Evolutionary conservation across 1,140 invertebrate genomes (phyloP).

Genomic region (Drosophila pruinosa): DNA sequence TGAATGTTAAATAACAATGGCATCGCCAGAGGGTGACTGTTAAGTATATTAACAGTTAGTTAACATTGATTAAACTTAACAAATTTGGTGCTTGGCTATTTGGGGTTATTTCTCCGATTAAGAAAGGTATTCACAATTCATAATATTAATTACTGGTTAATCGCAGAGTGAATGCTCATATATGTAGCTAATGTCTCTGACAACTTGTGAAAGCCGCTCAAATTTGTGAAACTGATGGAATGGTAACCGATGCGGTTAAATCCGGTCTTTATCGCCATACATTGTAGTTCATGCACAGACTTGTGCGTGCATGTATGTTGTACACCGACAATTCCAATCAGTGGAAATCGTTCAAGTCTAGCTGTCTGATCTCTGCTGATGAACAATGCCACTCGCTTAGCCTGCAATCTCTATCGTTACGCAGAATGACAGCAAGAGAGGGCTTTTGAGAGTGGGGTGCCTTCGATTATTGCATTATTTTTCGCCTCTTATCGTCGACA

Average conservation of each 20-base stretch:
- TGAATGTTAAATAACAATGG: neutral
- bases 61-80: no score
- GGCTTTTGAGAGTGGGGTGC: no score
- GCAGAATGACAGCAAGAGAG: neutral
- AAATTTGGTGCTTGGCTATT: neutral
- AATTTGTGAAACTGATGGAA: neutral
- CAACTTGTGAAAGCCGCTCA: neutral
- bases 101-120: neutral
- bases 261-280: neutral
- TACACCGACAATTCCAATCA: neutral
- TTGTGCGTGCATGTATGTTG: no score
- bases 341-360: neutral
- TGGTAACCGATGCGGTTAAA: neutral
- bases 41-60: neutral
- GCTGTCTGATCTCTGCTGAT: neutral
- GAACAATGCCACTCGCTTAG: neutral
- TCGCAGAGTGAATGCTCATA: neutral
- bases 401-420: neutral
- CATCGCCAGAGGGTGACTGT: neutral
- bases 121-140: neutral
- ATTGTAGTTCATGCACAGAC: neutral
- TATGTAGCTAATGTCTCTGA: neutral
- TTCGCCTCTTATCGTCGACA: neutral
- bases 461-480: neutral
- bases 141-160: neutral